These are phyloP conservation scores for Gymnocheta viridis DNA, from an alignment of 2,888 invertebrate species.

Conservation along the genomic window DNA sequence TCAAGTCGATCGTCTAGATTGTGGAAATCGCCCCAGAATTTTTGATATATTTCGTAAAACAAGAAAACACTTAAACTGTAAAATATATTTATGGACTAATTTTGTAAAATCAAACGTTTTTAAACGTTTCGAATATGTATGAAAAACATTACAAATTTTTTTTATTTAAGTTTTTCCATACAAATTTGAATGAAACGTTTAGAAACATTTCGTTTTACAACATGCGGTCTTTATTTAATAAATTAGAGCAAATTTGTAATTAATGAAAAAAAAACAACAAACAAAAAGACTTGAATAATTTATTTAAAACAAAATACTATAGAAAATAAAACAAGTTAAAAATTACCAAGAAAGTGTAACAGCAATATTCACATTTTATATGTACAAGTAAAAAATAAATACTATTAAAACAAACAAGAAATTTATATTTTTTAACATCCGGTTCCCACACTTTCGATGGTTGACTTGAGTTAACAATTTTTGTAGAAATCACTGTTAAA, in stretches of 20 bases:
- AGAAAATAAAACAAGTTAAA: neutral
- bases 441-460: too few relatives aligned
- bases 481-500: too few relatives aligned
- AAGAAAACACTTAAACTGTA: conserved; percentile 41
- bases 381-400: conserved; percentile 33
- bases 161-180: too few relatives aligned
- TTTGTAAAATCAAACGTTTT: conserved; percentile 38
- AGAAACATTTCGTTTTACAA: too few relatives aligned
- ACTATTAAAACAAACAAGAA: conserved; percentile 10
- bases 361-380: conserved; percentile 59
- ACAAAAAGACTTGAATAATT: conserved; percentile 53
- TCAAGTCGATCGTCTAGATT: too few relatives aligned
- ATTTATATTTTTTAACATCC: neutral
- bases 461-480: too few relatives aligned
- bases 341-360: neutral
- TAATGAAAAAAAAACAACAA: conserved; percentile 26
- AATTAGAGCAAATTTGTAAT: conserved; percentile 52
- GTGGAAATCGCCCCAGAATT: too few relatives aligned
- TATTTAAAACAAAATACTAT: conserved; percentile 28
- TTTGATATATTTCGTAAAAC: conserved; percentile 33
- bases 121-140: too few relatives aligned
- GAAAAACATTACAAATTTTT: too few relatives aligned
- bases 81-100: conserved; percentile 49
- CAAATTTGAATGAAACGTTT: too few relatives aligned
- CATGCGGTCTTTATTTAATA: too few relatives aligned